phyloP scores from a whole-genome alignment of 2,888 invertebrate genomes.

The Dendrolimus pini region DNA sequence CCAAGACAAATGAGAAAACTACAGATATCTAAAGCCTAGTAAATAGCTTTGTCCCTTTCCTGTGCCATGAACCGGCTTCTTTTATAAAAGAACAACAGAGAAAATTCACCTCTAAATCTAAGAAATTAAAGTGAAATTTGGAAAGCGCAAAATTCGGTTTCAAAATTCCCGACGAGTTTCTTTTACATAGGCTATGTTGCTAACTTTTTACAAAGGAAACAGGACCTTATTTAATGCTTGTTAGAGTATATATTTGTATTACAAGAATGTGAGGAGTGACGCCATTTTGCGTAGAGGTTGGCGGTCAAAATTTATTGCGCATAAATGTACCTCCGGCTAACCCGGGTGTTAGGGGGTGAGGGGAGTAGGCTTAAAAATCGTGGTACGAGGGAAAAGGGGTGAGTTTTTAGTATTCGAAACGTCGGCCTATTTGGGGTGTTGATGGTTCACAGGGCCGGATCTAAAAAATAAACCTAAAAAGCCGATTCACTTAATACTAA shows the following conservation, averaged over 20 bases:
- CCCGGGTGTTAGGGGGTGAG: slow-evolving; percentile 69
- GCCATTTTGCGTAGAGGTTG: slow-evolving; percentile 54
- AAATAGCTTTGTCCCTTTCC: slow-evolving; percentile 52
- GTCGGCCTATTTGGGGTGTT: slow-evolving; percentile 74
- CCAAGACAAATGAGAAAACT: slow-evolving; percentile 71
- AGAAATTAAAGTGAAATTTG: slow-evolving; percentile 45
- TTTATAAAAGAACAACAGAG: slow-evolving; percentile 35
- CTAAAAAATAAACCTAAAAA: slow-evolving; percentile 8
- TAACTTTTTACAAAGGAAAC: slow-evolving; percentile 14
- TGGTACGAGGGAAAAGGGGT: slow-evolving; percentile 64
- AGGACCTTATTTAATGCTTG: slow-evolving; percentile 8
- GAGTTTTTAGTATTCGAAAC: slow-evolving; percentile 73
- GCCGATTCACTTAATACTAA: neutral
- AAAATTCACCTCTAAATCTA: slow-evolving; percentile 33
- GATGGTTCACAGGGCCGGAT: slow-evolving; percentile 56
- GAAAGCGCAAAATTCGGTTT: slow-evolving; percentile 38
- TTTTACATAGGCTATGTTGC: slow-evolving; percentile 57
- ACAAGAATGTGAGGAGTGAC: slow-evolving; percentile 28
- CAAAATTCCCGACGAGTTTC: slow-evolving; percentile 60
- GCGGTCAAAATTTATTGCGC: slow-evolving; percentile 76
- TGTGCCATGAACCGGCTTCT: slow-evolving; percentile 49
- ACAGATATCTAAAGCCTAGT: slow-evolving; percentile 61
- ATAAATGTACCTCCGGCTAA: slow-evolving; percentile 76
- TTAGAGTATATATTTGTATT: slow-evolving; percentile 33
- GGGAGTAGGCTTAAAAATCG: slow-evolving; percentile 75